Percentiles rank a stretch among this genome's conserved stretches.
These are phyloP conservation scores for Lutjanus campechanus DNA, from an alignment of 2,797 vertebrate species.

Conservation along the genomic window DNA sequence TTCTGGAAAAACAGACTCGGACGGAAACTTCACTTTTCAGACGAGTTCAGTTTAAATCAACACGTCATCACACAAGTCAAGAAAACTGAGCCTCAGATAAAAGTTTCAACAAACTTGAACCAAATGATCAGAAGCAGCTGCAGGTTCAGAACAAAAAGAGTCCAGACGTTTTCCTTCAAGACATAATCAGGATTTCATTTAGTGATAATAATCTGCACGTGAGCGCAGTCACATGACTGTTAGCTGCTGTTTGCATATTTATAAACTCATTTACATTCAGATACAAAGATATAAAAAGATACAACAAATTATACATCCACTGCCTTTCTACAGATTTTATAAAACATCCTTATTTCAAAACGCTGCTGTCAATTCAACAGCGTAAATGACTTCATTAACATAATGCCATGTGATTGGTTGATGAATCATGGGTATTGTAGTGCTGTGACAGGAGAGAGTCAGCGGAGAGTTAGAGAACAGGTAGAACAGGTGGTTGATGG, in stretches of 20 bases:
- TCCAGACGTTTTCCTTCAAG: constrained; percentile 12
- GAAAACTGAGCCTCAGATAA: neutral
- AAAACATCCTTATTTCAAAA: constrained; percentile 4
- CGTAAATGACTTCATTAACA: constrained; percentile 38
- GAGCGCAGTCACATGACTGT: neutral
- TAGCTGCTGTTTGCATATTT: constrained; percentile 24
- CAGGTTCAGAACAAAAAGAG: neutral
- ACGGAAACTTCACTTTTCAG: no score
- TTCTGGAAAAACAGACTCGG: no score
- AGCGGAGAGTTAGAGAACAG: neutral
- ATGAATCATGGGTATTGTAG: constrained; percentile 41
- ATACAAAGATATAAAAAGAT: constrained; percentile 45
- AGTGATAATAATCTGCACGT: neutral
- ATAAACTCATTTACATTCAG: constrained; percentile 44
- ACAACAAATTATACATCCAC: constrained; percentile 39
- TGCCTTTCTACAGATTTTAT: constrained; percentile 28
- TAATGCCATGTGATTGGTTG: constrained; percentile 43
- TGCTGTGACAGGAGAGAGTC: neutral
- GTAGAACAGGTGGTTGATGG: neutral
- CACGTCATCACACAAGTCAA: no score
- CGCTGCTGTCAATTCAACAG: neutral
- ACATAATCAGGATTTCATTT: neutral
- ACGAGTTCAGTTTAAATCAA: no score
- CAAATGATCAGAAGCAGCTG: neutral
- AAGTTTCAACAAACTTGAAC: neutral